Evolutionary conservation across 2,888 invertebrate genomes (phyloP).

Genomic region (Acholoe squamosa): DNA sequence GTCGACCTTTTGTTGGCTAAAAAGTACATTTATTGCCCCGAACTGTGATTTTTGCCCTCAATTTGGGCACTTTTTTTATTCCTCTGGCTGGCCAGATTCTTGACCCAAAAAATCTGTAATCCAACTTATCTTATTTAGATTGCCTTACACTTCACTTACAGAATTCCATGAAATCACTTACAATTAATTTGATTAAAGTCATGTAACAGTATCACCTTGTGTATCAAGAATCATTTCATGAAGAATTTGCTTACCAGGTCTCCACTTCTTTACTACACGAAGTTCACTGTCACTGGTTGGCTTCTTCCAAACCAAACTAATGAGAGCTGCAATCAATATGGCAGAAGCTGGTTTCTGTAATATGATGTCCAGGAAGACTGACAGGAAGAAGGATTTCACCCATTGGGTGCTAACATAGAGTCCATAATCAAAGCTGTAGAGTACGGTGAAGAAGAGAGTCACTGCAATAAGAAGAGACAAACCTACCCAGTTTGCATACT

Average conservation of each 20-base stretch:
- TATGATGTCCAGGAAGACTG: conserved; percentile 76
- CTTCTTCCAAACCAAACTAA: conserved; percentile 61
- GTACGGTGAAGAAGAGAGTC: conserved; percentile 77
- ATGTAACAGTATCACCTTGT: too few species aligned
- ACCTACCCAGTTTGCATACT: neutral
- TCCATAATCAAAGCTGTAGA: conserved; percentile 78
- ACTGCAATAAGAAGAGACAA: neutral
- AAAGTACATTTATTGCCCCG: too few species aligned
- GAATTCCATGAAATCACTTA: too few species aligned
- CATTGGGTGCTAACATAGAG: conserved; percentile 77
- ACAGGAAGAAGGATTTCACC: conserved; percentile 76
- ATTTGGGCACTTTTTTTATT: too few species aligned
- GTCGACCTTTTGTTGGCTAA: too few species aligned
- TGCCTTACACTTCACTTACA: too few species aligned
- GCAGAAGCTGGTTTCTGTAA: conserved; percentile 79
- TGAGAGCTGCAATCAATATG: conserved; percentile 56
- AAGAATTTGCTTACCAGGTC: neutral
- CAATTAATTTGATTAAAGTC: too few species aligned
- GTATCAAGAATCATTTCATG: too few species aligned
- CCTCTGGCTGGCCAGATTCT: too few species aligned
- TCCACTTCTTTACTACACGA: neutral
- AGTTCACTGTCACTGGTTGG: neutral
- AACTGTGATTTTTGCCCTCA: too few species aligned
- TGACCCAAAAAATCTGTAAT: too few species aligned
- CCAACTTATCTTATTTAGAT: too few species aligned